A percentile compares a stretch with the other conserved stretches of the same genome.
These are phyloP conservation scores for Drosophila kanapiae DNA, from an alignment of 1,140 invertebrate genomes.

Conservation along the genomic window DNA sequence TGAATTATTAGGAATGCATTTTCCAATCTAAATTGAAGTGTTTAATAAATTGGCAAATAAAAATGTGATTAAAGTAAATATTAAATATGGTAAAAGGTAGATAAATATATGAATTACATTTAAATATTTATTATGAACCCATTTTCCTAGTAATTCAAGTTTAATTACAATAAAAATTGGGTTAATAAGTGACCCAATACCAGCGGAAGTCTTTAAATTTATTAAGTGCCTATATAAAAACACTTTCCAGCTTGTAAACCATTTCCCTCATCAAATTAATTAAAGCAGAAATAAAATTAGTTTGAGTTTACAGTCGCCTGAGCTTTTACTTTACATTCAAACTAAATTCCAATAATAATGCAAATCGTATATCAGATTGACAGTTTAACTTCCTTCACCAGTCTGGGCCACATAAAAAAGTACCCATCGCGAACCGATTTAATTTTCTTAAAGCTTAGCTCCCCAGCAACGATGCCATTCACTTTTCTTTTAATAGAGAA, in stretches of 20 bases:
- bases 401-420: background rate
- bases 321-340: slow-evolving; percentile 1
- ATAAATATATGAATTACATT: background rate
- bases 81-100: background rate
- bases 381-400: slow-evolving; percentile 19
- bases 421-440: slow-evolving; percentile 21
- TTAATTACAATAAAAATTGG: background rate
- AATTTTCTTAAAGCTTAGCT: slow-evolving; percentile 30
- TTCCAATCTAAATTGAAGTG: background rate
- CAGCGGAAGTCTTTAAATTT: background rate
- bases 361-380: slow-evolving; percentile 13
- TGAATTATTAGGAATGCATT: background rate
- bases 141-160: background rate
- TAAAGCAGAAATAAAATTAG: background rate
- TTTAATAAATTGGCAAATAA: background rate
- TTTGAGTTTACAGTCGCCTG: background rate
- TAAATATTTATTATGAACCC: background rate
- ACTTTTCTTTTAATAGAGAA: slow-evolving; percentile 14
- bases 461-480: slow-evolving; percentile 1
- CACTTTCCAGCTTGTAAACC: background rate
- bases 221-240: background rate
- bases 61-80: background rate
- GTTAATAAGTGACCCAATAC: too few species aligned
- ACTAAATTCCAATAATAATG: slow-evolving; percentile 1
- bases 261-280: background rate